Conservation (phyloP, 2,797 vertebrate species). For the Anguilla obscura region DNA sequence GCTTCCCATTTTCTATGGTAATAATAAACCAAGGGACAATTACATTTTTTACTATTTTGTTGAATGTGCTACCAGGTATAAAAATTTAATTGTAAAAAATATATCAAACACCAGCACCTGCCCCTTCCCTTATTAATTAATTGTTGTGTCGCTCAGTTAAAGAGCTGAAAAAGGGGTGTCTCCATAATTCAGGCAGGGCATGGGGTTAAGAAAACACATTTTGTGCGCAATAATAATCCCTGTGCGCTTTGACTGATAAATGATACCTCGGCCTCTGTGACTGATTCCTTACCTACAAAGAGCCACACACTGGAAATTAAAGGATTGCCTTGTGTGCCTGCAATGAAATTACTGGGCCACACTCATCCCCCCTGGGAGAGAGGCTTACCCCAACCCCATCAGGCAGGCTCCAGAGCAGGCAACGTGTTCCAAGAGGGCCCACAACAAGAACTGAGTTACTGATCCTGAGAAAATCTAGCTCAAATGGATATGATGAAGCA, state of each 20-base stretch:
- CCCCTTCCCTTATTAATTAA: slow-evolving; percentile 9
- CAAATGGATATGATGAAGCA: neutral
- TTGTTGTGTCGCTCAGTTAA: neutral
- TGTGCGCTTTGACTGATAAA: slow-evolving; percentile 4
- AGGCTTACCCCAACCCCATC: slow-evolving; percentile 11
- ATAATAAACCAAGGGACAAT: neutral
- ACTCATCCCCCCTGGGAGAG: neutral
- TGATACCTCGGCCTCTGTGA: slow-evolving; percentile 1
- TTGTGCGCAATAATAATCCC: slow-evolving; percentile 4
- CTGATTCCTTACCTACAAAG: neutral
- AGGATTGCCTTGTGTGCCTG: slow-evolving; percentile 17
- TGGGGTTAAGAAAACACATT: slow-evolving; percentile 12
- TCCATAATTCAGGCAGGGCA: neutral
- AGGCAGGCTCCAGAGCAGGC: neutral
- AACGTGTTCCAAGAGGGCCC: neutral
- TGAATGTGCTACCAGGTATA: neutral
- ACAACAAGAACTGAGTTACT: neutral
- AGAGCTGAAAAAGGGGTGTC: neutral
- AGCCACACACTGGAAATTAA: slow-evolving; percentile 18
- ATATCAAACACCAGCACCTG: neutral
- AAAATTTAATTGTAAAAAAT: neutral
- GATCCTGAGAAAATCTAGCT: neutral
- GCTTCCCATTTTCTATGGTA: neutral
- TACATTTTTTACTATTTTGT: neutral
- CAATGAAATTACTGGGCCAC: slow-evolving; percentile 8